A percentile compares a stretch with the other conserved stretches of the same genome.
Conservation (phyloP, 2,113 vertebrate genomes). For the Alethe castanea region DNA sequence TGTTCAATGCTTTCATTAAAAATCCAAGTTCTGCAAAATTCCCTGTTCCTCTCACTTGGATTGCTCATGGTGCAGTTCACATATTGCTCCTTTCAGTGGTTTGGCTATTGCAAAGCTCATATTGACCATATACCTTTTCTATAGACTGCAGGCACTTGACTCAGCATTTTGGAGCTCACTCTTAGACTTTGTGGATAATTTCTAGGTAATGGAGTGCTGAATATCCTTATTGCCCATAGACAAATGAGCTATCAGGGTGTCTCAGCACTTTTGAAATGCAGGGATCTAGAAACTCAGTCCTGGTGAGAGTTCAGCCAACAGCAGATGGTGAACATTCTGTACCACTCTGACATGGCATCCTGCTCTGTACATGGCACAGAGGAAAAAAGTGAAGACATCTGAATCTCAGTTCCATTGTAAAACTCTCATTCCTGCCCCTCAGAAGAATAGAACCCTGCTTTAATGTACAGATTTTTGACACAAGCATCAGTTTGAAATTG, state of each 20-base stretch:
- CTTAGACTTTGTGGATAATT: neutral
- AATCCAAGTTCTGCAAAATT: neutral
- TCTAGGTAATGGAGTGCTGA: neutral
- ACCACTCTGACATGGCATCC: neutral
- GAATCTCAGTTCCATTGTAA: neutral
- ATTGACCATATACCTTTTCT: neutral
- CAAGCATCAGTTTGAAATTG: neutral
- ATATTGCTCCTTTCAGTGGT: neutral
- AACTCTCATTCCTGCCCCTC: neutral
- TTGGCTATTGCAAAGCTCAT: neutral
- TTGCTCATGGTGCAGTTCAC: neutral
- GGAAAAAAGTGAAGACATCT: neutral
- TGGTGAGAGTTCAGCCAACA: neutral
- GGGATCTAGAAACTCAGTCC: neutral
- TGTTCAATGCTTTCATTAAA: neutral
- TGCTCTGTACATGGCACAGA: neutral
- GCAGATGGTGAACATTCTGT: neutral
- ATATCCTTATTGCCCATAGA: neutral
- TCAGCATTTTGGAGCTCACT: neutral
- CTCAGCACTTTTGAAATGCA: neutral
- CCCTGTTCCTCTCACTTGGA: neutral
- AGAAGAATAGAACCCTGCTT: neutral
- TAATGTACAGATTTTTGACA: neutral
- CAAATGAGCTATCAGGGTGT: neutral
- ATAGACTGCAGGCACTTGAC: neutral